These are phyloP conservation scores for Drosophila leonis DNA, from an alignment of 2,888 invertebrate genomes.

Conservation along the genomic window DNA sequence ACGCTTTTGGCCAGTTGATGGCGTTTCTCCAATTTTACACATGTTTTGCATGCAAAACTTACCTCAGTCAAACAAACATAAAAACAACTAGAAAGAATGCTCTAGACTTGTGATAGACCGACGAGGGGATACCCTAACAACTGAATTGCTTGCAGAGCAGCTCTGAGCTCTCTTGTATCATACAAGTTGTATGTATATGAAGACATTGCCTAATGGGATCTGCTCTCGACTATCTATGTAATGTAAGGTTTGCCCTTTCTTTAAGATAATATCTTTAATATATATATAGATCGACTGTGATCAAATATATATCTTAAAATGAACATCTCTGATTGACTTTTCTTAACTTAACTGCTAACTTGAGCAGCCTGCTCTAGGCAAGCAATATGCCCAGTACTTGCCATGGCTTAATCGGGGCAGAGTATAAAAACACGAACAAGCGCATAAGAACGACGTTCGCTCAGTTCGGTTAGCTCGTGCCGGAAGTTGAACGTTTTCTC, in stretches of 20 bases:
- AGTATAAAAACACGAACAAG: constrained; percentile 18
- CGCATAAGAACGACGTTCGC: constrained; percentile 14
- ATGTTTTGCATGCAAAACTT: constrained; percentile 63
- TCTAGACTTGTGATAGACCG: not conserved
- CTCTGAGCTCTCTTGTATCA: not conserved
- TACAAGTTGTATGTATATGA: not conserved
- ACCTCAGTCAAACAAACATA: constrained; percentile 43
- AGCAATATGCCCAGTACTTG: not conserved
- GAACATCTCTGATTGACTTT: too few relatives aligned
- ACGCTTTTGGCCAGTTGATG: constrained; percentile 50
- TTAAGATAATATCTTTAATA: too few relatives aligned
- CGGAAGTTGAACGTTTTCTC: constrained; percentile 71
- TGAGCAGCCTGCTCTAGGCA: not conserved
- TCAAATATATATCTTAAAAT: too few relatives aligned
- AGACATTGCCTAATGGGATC: not conserved
- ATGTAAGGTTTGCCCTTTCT: too few relatives aligned
- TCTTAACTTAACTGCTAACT: not conserved
- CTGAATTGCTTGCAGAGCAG: not conserved
- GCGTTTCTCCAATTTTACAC: constrained; percentile 58
- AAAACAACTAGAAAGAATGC: not conserved
- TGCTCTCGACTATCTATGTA: not conserved
- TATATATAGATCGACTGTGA: too few relatives aligned
- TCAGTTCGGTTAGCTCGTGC: constrained; percentile 43
- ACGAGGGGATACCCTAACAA: not conserved
- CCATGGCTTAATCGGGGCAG: not conserved